Evolutionary conservation across 1,140 invertebrate genomes (phyloP).

Genomic region (Drosophila baimaii): DNA sequence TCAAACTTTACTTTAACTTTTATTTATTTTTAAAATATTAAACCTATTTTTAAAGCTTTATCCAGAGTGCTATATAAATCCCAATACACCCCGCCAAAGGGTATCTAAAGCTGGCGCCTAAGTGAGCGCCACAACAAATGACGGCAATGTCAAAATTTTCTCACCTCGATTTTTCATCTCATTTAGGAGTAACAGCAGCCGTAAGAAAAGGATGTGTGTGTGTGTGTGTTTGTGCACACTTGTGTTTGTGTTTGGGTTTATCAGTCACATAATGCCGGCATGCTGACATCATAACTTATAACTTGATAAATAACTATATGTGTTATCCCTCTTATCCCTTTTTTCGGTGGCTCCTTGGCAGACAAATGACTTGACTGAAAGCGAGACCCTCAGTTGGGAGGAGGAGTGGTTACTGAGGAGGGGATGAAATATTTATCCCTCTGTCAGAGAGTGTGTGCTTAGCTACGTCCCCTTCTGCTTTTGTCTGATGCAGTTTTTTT

Average conservation of each 20-base stretch:
- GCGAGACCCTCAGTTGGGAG: not conserved
- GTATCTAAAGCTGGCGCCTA: constrained; percentile 31
- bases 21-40: too few relatives aligned
- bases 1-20: not conserved
- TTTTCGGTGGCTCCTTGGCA: constrained; percentile 37
- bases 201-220: constrained; percentile 16
- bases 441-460: constrained; percentile 39
- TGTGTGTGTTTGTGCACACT: constrained; percentile 23
- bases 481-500: constrained; percentile 47
- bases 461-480: constrained; percentile 10
- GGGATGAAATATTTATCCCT: constrained; percentile 34
- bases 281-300: constrained; percentile 83
- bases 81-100: not conserved
- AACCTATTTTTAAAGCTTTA: rapidly evolving
- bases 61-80: not conserved
- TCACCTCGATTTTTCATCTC: constrained; percentile 81
- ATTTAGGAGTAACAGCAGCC: constrained; percentile 57
- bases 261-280: constrained; percentile 78
- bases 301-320: constrained; percentile 80
- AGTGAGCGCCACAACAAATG: constrained; percentile 63
- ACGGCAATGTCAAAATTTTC: constrained; percentile 72
- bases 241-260: constrained; percentile 61
- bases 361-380: constrained; percentile 78
- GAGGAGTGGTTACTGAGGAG: constrained; percentile 3
- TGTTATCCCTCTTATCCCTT: constrained; percentile 59